A percentile compares a stretch with the other conserved stretches of the same genome.
phyloP scores from a whole-genome alignment of 2,113 vertebrate species.

The Megalops atlanticus region DNA sequence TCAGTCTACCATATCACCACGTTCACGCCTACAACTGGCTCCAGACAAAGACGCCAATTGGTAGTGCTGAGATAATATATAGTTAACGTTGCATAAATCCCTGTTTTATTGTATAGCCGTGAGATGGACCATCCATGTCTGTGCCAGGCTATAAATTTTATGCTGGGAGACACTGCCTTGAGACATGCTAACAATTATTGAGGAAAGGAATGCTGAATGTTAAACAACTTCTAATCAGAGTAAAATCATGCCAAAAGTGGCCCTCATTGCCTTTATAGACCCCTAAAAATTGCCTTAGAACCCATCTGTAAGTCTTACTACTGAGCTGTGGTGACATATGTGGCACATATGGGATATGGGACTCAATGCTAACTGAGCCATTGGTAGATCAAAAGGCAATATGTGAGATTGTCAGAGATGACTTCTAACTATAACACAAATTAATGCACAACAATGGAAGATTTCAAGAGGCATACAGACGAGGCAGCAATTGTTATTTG shows the following conservation, averaged over 20 bases:
- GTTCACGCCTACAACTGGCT: not conserved
- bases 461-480: too few species aligned
- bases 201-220: too few species aligned
- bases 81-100: not conserved
- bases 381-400: not conserved
- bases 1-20: not conserved
- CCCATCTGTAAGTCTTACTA: too few species aligned
- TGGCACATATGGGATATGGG: not conserved
- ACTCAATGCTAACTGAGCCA: not conserved
- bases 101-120: not conserved
- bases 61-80: not conserved
- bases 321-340: not conserved
- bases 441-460: too few species aligned
- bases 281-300: too few species aligned
- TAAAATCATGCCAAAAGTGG: too few species aligned
- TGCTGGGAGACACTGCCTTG: too few species aligned
- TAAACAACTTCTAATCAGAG: too few species aligned
- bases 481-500: too few species aligned
- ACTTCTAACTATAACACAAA: not conserved
- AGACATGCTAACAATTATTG: too few species aligned
- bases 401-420: not conserved
- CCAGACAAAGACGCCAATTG: constrained; percentile 13
- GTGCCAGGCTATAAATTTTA: not conserved
- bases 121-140: not conserved
- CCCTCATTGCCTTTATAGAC: too few species aligned